Conservation (phyloP, 2,888 invertebrate genomes). For the Chirona hameri region DNA sequence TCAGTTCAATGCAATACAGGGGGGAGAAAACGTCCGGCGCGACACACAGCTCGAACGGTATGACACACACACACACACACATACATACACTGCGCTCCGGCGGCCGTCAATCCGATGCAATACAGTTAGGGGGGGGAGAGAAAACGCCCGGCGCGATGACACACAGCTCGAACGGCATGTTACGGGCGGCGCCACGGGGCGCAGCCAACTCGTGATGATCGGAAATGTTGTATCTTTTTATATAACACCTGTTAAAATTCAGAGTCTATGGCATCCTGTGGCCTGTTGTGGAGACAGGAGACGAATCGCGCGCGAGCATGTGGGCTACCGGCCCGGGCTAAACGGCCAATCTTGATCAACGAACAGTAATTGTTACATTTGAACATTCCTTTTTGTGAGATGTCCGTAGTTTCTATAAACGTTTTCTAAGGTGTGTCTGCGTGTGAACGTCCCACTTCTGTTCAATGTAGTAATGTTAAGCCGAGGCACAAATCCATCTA, state of each 20-base stretch:
- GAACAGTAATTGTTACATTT: slow-evolving; percentile 28
- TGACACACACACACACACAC: neutral
- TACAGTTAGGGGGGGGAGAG: neutral
- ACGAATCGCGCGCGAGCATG: neutral
- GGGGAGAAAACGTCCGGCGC: neutral
- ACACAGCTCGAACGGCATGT: neutral
- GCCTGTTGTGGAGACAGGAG: neutral
- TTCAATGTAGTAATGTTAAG: slow-evolving; percentile 8
- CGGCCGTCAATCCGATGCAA: neutral
- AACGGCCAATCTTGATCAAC: slow-evolving; percentile 24
- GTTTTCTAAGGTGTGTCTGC: slow-evolving; percentile 28
- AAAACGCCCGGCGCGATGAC: neutral
- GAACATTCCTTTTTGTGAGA: slow-evolving; percentile 28
- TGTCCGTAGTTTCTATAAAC: slow-evolving; percentile 28
- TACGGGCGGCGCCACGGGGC: neutral
- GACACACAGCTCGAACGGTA: neutral
- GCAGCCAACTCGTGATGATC: neutral
- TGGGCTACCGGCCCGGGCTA: neutral
- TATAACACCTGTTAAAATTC: slow-evolving; percentile 27
- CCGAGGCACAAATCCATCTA: slow-evolving; percentile 27
- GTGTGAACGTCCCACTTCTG: slow-evolving; percentile 13
- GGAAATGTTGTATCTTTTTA: slow-evolving; percentile 27
- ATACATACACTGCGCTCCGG: too few relatives aligned
- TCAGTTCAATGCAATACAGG: neutral
- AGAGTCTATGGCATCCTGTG: neutral